These are phyloP conservation scores for Halcyon badia DNA, from an alignment of 2,797 vertebrate genomes.

Conservation along the genomic window DNA sequence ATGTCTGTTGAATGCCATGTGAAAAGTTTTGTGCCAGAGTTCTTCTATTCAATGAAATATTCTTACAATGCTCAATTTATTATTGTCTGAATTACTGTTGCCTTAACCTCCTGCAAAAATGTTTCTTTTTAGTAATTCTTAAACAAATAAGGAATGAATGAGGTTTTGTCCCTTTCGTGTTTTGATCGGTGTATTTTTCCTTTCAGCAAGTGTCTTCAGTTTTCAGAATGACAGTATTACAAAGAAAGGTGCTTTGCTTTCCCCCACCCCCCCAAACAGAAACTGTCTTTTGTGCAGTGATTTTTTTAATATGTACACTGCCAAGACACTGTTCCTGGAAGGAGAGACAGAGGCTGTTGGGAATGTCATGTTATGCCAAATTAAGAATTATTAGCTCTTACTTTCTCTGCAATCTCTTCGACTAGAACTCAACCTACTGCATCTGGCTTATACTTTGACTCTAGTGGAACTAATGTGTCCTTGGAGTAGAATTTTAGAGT, in stretches of 20 bases:
- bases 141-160: conserved; percentile 46
- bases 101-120: not conserved
- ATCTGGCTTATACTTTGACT: conserved; percentile 16
- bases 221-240: not conserved
- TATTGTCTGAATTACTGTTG: conserved; percentile 54
- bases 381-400: conserved; percentile 63
- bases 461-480: conserved; percentile 68
- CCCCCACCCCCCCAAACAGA: not conserved
- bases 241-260: conserved; percentile 37
- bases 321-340: conserved; percentile 8
- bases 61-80: conserved; percentile 34
- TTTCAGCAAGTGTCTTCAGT: not conserved
- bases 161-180: not conserved
- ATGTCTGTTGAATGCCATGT: conserved; percentile 15
- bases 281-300: not conserved
- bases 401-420: conserved; percentile 29
- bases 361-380: conserved; percentile 52
- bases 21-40: conserved; percentile 29
- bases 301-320: not conserved
- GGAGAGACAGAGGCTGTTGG: conserved; percentile 38
- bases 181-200: conserved; percentile 1
- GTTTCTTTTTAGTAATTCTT: conserved; percentile 54
- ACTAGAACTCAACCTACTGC: conserved; percentile 41
- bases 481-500: conserved; percentile 57
- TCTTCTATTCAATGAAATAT: conserved; percentile 12